Base-by-base conservation (phyloP, 2,797 vertebrate genomes). In the Cercopithecus mitis region DNA sequence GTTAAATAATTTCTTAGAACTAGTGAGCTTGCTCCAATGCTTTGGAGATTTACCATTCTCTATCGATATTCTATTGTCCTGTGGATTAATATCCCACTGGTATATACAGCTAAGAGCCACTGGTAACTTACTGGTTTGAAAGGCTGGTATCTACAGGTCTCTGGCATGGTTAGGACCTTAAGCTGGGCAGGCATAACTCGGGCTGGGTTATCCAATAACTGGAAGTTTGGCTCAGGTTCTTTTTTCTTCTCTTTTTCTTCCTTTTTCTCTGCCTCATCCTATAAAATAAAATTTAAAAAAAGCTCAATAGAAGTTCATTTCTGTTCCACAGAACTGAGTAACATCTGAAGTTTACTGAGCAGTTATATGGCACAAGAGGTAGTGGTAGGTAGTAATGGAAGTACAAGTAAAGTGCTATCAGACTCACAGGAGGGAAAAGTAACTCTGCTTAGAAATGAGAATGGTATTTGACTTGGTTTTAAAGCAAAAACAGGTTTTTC, bases 241-340 rank as follows among this genome's bases (percentile, higher is more conserved):
- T 99, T 99, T 98, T 99, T 99, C 99, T 99, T 99, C 96, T 99
- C 99, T 91, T 99, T 99, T 97, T 99, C 99, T 55, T 99, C 99
- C 20, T 99, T 99, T 76, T 99, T 99, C 81, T 99, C 99, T 86
- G 98, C 97, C 77, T 99, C 99, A 97, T 99, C 99, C 98, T 99
- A 97, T n/a, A 92, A 98, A 97, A 88, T 15, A 41, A 43, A n/a
- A 39, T 33, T 86, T 94, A 50, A 96, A 93, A 86, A 79, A 43
- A 58, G 55, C 25, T 33, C 88, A 83, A 76, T 13, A 91, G 45
- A 88, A 24, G 7, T 58, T 92, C 25, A 61, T 9, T 85, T 95
- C 57, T 85, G 6, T 86, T 80, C 30, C n/a, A 77, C 5, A 92
- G 25, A 4, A 80, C 50, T 61, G 55, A 91, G 14, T 92, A 92